phyloP scores from a whole-genome alignment of 2,113 vertebrate species.

The Spermophilus dauricus region DNA sequence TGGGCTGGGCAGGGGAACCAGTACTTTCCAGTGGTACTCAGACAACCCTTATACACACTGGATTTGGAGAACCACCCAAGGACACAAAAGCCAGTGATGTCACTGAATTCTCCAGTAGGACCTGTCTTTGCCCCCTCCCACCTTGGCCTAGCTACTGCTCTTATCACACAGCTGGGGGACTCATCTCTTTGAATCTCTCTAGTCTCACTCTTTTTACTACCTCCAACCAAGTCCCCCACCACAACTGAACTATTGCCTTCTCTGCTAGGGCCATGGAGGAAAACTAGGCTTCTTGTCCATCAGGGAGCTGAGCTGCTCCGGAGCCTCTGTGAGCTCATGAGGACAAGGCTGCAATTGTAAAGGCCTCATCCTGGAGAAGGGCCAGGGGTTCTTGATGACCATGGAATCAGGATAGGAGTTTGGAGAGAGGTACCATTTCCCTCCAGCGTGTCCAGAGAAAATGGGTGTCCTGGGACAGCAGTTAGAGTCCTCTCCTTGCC shows the following conservation, averaged over 20 bases:
- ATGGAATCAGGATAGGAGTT: not conserved
- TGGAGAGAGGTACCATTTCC: not conserved
- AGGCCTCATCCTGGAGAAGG: not conserved
- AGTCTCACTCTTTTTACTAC: not conserved
- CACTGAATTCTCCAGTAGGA: not conserved
- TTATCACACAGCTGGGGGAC: not conserved
- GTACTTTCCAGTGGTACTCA: not conserved
- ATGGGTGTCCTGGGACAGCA: accelerated
- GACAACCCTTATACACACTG: not conserved
- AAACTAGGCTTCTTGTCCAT: not conserved
- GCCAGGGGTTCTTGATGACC: not conserved
- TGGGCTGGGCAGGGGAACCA: not conserved
- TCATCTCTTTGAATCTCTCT: not conserved
- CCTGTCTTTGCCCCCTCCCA: not conserved
- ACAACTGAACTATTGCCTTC: not conserved
- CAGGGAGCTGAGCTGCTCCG: not conserved
- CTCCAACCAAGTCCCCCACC: not conserved
- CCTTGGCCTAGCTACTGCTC: not conserved
- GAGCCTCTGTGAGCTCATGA: not conserved
- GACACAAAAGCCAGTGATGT: not conserved
- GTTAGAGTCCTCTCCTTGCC: not conserved
- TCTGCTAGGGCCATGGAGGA: not conserved
- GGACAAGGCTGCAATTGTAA: not conserved
- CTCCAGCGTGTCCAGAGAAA: not conserved
- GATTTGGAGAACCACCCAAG: not conserved